Conservation (phyloP, 64 coral and sea anemone genomes). For the Montipora capricornis region DNA sequence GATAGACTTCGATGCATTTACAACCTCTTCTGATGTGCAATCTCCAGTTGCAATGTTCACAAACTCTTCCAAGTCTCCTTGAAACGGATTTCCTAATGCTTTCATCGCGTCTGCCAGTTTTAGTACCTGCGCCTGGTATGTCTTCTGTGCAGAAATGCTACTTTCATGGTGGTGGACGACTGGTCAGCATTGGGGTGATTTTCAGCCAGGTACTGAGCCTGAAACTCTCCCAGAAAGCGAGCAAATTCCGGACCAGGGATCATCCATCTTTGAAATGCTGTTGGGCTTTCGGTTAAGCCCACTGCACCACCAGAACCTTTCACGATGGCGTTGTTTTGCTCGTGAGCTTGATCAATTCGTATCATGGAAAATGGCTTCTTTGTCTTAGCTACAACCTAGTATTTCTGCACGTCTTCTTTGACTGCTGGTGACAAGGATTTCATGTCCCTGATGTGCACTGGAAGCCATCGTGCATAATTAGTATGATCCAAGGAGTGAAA, state of each 20-base stretch:
- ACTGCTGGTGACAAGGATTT: no score
- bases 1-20: constrained; percentile 52
- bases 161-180: constrained; percentile 27
- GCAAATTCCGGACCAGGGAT: constrained; percentile 19
- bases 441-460: no score
- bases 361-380: no score
- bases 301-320: constrained; percentile 37
- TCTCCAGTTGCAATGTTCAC: constrained; percentile 54
- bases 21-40: constrained; percentile 50
- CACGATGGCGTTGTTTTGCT: neutral
- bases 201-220: constrained; percentile 17
- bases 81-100: neutral
- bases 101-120: constrained; percentile 27
- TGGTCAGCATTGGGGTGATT: constrained; percentile 6
- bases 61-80: constrained; percentile 12
- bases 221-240: constrained; percentile 20
- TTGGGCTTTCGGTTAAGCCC: no score
- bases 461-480: no score
- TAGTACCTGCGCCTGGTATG: constrained; percentile 29
- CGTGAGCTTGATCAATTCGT: no score
- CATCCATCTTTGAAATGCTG: no score
- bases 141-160: constrained; percentile 32
- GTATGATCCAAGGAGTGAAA: neutral
- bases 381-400: no score
- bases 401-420: no score